Percentiles rank a stretch among this genome's conserved stretches.
These are phyloP conservation scores for Eriocheir sinensis DNA, from an alignment of 1,140 invertebrate species.

Conservation along the genomic window DNA sequence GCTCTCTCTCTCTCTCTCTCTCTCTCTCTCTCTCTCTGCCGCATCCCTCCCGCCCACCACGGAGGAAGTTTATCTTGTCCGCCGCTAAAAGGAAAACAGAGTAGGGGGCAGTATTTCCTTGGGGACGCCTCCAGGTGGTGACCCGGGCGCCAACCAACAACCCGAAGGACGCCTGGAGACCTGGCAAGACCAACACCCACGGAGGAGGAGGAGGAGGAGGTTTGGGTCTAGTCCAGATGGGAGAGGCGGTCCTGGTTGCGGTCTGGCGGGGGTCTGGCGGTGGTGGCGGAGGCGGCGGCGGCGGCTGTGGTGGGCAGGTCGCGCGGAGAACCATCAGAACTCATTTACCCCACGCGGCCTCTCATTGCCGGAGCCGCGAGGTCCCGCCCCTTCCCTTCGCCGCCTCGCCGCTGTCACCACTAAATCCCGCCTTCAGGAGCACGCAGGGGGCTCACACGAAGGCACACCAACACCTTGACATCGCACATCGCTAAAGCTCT, in stretches of 20 bases:
- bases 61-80: neutral
- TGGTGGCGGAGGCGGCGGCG: neutral
- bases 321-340: slow-evolving; percentile 49
- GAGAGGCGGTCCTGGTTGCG: slow-evolving; percentile 29
- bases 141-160: slow-evolving; percentile 6
- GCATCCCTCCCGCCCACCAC: neutral
- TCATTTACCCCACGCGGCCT: slow-evolving; percentile 72
- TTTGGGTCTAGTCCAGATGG: neutral
- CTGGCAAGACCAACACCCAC: neutral
- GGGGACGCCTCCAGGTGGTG: slow-evolving; percentile 5
- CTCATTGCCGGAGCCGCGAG: slow-evolving; percentile 60
- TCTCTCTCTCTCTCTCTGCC: slow-evolving; percentile 13
- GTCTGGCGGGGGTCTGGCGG: slow-evolving; percentile 41
- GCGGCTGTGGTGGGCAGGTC: slow-evolving; percentile 40
- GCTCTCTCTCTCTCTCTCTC: slow-evolving; percentile 20
- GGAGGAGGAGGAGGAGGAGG: slow-evolving; percentile 32
- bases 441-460: neutral
- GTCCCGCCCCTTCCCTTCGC: slow-evolving; percentile 39
- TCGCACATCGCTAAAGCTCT: too few relatives aligned
- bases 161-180: neutral
- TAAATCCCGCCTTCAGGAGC: neutral
- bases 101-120: neutral
- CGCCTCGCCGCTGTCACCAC: neutral
- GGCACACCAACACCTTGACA: neutral
- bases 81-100: neutral